Conservation (phyloP, 1,140 invertebrate species). For the Bombus polaris region DNA sequence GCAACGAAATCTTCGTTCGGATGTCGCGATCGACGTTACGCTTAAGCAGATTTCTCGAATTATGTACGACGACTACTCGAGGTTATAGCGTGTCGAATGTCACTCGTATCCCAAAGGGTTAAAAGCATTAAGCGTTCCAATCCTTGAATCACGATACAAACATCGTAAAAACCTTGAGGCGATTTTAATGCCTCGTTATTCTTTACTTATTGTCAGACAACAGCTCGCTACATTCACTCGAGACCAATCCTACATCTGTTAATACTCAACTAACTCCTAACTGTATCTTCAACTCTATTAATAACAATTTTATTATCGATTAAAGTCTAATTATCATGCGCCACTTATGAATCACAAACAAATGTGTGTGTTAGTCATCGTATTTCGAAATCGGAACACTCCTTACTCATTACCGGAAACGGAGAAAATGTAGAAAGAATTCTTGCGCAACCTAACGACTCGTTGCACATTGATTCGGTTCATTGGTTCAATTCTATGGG, state of each 20-base stretch:
- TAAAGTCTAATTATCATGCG: not conserved
- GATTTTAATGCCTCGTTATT: not conserved
- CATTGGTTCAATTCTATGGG: not conserved
- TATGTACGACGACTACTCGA: too few species aligned
- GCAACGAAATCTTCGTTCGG: too few species aligned
- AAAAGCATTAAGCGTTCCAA: too few species aligned
- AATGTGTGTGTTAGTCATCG: not conserved
- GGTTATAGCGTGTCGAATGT: too few species aligned
- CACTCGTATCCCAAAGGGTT: too few species aligned
- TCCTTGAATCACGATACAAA: too few species aligned
- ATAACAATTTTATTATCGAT: constrained; percentile 14
- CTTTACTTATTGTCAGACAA: not conserved
- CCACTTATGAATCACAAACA: not conserved
- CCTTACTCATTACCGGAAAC: not conserved
- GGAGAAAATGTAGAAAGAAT: not conserved
- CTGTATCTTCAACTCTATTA: not conserved
- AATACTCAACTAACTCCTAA: not conserved
- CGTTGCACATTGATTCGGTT: not conserved
- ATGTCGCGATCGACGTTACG: too few species aligned
- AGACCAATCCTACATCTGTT: not conserved
- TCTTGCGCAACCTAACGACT: not conserved
- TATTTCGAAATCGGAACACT: not conserved
- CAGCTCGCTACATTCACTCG: not conserved
- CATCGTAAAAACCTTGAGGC: too few species aligned
- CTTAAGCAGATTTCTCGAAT: too few species aligned